A percentile compares a stretch with the other conserved stretches of the same genome.
phyloP scores from a whole-genome alignment of 2,888 invertebrate genomes.

The Drosophila dives region DNA sequence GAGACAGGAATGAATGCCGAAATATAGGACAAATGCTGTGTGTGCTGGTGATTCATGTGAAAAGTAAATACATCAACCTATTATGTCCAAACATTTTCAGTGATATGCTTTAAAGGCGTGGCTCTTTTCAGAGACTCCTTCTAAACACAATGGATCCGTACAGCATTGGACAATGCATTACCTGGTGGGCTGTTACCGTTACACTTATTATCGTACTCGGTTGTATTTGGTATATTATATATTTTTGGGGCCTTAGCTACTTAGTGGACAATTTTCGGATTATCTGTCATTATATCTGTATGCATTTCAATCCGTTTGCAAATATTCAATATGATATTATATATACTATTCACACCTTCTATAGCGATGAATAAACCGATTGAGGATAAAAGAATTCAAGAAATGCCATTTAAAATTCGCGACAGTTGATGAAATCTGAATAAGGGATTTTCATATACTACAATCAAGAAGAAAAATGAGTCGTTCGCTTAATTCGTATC shows the following conservation, averaged over 20 bases:
- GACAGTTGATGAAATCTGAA: background rate
- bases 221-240: constrained; percentile 12
- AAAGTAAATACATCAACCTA: constrained; percentile 24
- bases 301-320: background rate
- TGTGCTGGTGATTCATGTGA: constrained; percentile 11
- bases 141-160: constrained; percentile 35
- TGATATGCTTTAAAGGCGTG: constrained; percentile 56
- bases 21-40: constrained; percentile 16
- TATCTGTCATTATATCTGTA: constrained; percentile 3
- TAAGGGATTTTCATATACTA: background rate
- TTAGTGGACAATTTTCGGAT: background rate
- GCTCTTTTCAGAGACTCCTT: constrained; percentile 20
- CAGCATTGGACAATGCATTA: constrained; percentile 31
- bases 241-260: background rate
- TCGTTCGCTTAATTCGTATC: background rate
- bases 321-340: background rate
- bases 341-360: background rate
- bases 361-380: constrained; percentile 2
- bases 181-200: constrained; percentile 15
- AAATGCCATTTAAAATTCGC: background rate
- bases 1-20: constrained; percentile 4
- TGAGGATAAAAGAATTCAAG: background rate
- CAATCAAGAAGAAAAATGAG: background rate
- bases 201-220: constrained; percentile 15
- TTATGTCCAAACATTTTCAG: constrained; percentile 9